Base-by-base conservation (phyloP, 2,888 invertebrate genomes). In the Megamerina dolium region DNA sequence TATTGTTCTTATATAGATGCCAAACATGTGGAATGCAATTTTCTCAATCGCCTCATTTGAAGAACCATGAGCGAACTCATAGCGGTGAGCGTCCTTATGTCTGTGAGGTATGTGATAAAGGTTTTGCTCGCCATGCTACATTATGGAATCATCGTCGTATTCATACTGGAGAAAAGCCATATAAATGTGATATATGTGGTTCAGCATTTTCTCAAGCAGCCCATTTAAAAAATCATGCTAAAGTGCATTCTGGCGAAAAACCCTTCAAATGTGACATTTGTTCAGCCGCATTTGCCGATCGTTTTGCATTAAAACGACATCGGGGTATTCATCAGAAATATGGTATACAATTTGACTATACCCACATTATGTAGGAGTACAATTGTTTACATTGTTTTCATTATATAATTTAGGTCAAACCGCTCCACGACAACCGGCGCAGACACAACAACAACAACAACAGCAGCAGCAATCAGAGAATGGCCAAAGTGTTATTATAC, bases 1-100 rank as follows among this genome's bases (percentile, higher is more conserved):
- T 29, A 38, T 16, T 4, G 3, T 14, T 34, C 9, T 27, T 45
- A 20, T 33, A 36, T 41, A 85, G 85, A 69, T 90, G 89, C 72
- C 83, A 81, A 63, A 87, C 88, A 18, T 90, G 89, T 66, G 89
- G 89, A 35, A 89, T 89, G 89, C 88, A 88, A 66, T 89, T 90
- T 68, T 88, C 88, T 5, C 89, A 90, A 62, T 87, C 87, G 43
- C 89, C 89, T 2, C 89, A 90, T 75, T 74, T 90, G 41, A 89
- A 89, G 63, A 90, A 89, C 68, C 89, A 89, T 63, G 89, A 90
- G 70, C 77, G 89, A 60, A 89, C 89, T 43, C 89, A 90, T 68
- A 87, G 87, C 23, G 89, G 89, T 3, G 89, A 89, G 62, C 80
- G 88, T 51, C 89, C 89, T 1, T 89, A 89, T 66, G 87, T 89